Evolutionary conservation across 2,797 vertebrate genomes (phyloP), one percentile per base, ranked within the genome.

Genomic region (Ceryle rudis): DNA sequence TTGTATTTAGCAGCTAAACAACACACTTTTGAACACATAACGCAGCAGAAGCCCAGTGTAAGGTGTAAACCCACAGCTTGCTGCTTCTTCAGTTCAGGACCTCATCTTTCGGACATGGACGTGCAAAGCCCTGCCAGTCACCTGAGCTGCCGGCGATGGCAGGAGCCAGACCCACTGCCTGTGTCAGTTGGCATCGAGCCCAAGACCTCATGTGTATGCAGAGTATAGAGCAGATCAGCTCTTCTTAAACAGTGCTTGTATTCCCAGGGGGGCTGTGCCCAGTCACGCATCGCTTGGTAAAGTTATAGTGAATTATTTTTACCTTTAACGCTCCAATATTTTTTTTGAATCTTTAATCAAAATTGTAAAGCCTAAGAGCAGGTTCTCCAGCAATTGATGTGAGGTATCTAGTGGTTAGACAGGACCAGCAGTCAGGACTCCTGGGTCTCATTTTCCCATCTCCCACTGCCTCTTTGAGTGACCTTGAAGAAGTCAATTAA

Each of bases 401-500:
- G 64, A 79, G 77, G 90, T 92, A 51, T 67, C 93, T 89, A 26
- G 93, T 67, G 88, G 81, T 67, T 95, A 95, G 80, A 86, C 73
- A 79, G 67, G 64, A 93, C 23, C 11, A 3, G 66, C 86, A 94
- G 83, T 71, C 88, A 93, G 88, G 93, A 51, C 96, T 92, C 93
- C 64, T 89, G 96, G 93, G 90, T 93, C 90, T 69, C 78, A 51
- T 95, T 97, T 89, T 93, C 61, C 82, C 75, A 74, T 82, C 67
- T 96, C 74, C 73, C 81, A 89, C 44, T 89, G 88, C 80, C 73
- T 89, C 78, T 84, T 57, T 71, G 83, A 57, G 55, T 89, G 94
- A 96, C 94, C 94, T 96, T 94, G 95, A 92, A 93, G 90, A 89
- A 95, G 83, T 82, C 96, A 94, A 97, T 97, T 96, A 95, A 97